Conservation (phyloP, 2,888 invertebrate genomes). For the Drosophila nr. perissopoda region DNA sequence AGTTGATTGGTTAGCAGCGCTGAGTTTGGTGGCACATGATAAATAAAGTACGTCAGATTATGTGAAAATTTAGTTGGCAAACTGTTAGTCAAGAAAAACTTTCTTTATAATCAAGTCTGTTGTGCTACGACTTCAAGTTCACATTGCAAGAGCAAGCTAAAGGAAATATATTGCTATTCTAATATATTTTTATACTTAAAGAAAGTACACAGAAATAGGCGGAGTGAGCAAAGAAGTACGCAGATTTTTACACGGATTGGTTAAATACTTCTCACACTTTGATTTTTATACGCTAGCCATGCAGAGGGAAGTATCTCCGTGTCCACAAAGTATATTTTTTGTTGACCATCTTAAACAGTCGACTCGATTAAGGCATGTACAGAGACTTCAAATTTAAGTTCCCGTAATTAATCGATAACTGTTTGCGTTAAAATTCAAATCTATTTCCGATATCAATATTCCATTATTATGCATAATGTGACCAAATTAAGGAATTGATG, state of each 20-base stretch:
- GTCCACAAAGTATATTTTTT: not conserved
- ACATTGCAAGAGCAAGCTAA: not conserved
- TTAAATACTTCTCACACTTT: not conserved
- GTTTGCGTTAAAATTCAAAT: not conserved
- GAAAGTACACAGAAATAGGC: not conserved
- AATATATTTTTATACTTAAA: not conserved
- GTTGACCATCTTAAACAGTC: not conserved
- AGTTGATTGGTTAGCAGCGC: slow-evolving; percentile 30
- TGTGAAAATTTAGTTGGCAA: slow-evolving; percentile 15
- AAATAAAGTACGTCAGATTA: slow-evolving; percentile 10
- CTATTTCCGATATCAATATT: not conserved
- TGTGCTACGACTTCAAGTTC: not conserved
- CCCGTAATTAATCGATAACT: not conserved
- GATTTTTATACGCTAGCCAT: not conserved
- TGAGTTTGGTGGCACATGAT: slow-evolving; percentile 17
- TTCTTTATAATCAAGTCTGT: slow-evolving; percentile 3
- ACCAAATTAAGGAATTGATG: not conserved
- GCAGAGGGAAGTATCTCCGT: not conserved
- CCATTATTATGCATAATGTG: not conserved
- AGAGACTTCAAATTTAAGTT: not conserved
- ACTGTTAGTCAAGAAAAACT: slow-evolving; percentile 10
- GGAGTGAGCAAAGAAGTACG: not conserved
- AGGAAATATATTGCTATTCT: not conserved
- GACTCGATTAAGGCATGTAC: not conserved
- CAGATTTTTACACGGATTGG: not conserved